Conservation (phyloP, 1,140 invertebrate species). For the Diprion similis region DNA sequence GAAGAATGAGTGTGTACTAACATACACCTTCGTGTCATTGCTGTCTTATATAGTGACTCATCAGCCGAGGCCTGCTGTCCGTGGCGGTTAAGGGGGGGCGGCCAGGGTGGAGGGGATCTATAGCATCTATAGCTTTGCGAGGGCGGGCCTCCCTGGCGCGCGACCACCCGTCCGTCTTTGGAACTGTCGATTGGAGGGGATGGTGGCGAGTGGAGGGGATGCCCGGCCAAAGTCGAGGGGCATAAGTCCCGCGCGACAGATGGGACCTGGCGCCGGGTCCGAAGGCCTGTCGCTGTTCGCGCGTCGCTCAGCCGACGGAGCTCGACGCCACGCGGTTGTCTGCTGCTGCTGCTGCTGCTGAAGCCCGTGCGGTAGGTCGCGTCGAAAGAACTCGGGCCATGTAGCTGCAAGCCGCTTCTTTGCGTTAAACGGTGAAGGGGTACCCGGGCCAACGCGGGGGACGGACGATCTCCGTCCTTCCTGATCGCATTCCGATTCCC, state of each 20-base stretch:
- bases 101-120: background rate
- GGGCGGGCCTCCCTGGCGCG: background rate
- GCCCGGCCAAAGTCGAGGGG: background rate
- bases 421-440: too few relatives aligned
- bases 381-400: background rate
- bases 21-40: conserved; percentile 61
- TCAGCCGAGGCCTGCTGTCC: conserved; percentile 50
- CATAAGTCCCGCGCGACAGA: background rate
- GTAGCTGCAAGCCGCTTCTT: background rate
- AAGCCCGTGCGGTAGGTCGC: background rate
- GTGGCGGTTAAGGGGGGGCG: conserved; percentile 30
- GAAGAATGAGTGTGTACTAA: conserved; percentile 59
- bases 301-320: background rate
- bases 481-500: conserved; percentile 1
- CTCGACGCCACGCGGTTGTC: background rate
- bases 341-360: too few relatives aligned
- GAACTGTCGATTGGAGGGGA: background rate
- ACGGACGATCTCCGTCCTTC: background rate
- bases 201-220: background rate
- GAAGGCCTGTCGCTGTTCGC: background rate
- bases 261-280: background rate
- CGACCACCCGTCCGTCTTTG: too few relatives aligned
- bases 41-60: conserved; percentile 62
- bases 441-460: background rate
- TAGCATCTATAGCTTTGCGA: background rate